These are phyloP conservation scores for Drosophila ustulata DNA, from an alignment of 2,888 invertebrate genomes.

Conservation along the genomic window DNA sequence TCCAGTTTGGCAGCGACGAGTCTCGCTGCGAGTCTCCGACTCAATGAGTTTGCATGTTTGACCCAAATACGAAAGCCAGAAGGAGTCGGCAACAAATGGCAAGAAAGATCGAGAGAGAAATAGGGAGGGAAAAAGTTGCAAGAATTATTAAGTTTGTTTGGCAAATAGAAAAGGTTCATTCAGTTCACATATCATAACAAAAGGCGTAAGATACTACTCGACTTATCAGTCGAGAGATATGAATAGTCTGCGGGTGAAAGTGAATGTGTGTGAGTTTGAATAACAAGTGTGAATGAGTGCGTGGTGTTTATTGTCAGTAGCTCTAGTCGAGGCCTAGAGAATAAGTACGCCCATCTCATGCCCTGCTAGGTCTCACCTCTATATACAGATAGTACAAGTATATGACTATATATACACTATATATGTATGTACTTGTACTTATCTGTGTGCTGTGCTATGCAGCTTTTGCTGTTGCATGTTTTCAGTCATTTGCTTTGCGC, in stretches of 20 bases:
- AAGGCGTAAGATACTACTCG: slow-evolving; percentile 22
- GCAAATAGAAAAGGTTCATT: slow-evolving; percentile 24
- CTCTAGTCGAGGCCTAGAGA: slow-evolving; percentile 25
- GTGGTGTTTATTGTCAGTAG: slow-evolving; percentile 37
- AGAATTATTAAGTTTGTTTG: slow-evolving; percentile 57
- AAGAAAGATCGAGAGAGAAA: not conserved
- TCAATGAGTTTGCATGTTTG: slow-evolving; percentile 78
- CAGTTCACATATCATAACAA: slow-evolving; percentile 37
- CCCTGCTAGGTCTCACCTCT: slow-evolving; percentile 39
- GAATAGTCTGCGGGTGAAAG: slow-evolving; percentile 62
- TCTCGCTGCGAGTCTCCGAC: slow-evolving; percentile 27
- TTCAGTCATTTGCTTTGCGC: slow-evolving; percentile 48
- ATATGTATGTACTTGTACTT: slow-evolving; percentile 11
- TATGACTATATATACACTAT: slow-evolving; percentile 1
- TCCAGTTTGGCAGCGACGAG: slow-evolving; percentile 70
- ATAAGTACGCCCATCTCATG: slow-evolving; percentile 23
- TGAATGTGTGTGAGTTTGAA: slow-evolving; percentile 54
- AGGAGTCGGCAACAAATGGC: slow-evolving; percentile 22
- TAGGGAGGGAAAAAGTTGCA: slow-evolving; percentile 20
- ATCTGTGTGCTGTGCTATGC: slow-evolving; percentile 45
- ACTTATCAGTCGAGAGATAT: slow-evolving; percentile 50
- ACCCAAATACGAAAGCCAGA: slow-evolving; percentile 68
- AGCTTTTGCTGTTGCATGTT: slow-evolving; percentile 45
- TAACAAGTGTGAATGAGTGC: slow-evolving; percentile 54
- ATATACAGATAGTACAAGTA: slow-evolving; percentile 1